Conservation (phyloP, 2,113 vertebrate species). For the Microtus montanus region DNA sequence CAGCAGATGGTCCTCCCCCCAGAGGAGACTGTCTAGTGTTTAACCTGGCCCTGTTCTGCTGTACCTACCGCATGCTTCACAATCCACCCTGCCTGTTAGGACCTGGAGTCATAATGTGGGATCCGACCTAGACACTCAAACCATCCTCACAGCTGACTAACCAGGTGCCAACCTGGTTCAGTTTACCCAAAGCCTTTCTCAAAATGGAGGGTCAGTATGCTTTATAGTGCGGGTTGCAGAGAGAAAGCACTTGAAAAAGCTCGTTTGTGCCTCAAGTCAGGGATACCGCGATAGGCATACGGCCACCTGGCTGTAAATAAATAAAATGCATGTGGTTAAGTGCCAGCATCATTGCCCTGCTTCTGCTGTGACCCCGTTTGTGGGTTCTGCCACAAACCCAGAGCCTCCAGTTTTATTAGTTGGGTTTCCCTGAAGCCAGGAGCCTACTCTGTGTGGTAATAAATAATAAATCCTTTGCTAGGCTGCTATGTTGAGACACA, state of each 20-base stretch:
- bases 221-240: background rate
- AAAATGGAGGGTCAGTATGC: background rate
- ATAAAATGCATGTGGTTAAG: constrained; percentile 6
- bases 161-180: too few species aligned
- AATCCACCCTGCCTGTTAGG: too few species aligned
- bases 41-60: background rate
- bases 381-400: background rate
- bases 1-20: background rate
- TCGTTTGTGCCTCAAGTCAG: background rate
- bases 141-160: background rate
- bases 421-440: background rate
- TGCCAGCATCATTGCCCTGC: fast-evolving
- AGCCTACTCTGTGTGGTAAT: background rate
- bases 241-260: background rate
- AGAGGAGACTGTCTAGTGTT: background rate
- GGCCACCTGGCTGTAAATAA: constrained; percentile 53
- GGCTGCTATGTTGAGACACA: background rate
- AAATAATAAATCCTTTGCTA: background rate
- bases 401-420: background rate
- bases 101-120: background rate
- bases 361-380: background rate
- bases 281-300: background rate
- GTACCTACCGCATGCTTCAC: fast-evolving
- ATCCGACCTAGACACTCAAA: too few species aligned
- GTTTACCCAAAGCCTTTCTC: background rate